These are phyloP conservation scores for Manduca sexta DNA, from an alignment of 1,140 invertebrate species.

Conservation along the genomic window DNA sequence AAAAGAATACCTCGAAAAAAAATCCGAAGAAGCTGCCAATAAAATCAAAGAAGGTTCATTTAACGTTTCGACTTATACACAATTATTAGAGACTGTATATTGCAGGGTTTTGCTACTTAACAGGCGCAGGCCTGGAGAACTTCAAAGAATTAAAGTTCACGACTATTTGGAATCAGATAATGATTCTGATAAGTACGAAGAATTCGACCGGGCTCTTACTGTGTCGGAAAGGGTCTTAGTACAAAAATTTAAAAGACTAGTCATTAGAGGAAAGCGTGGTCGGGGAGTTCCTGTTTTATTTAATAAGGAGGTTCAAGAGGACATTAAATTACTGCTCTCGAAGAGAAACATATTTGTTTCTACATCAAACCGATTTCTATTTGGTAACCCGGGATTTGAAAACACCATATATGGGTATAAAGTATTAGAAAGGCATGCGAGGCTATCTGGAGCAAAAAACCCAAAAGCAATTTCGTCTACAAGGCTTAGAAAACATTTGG, in stretches of 20 bases:
- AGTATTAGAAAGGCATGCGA: slow-evolving; percentile 29
- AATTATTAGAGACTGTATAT: slow-evolving; percentile 26
- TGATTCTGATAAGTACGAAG: slow-evolving; percentile 8
- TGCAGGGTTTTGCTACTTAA: slow-evolving; percentile 31
- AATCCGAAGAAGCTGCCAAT: slow-evolving; percentile 9
- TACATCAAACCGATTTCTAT: slow-evolving; percentile 20
- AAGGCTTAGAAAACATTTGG: slow-evolving; percentile 40
- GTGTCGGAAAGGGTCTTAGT: slow-evolving; percentile 8
- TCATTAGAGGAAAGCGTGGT: slow-evolving; percentile 13
- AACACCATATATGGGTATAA: slow-evolving; percentile 35
- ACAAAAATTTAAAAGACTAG: slow-evolving; percentile 13
- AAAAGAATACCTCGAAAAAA: slow-evolving; percentile 26
- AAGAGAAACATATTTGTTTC: slow-evolving; percentile 14
- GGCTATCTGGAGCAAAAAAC: slow-evolving; percentile 28
- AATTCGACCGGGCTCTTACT: slow-evolving; percentile 9
- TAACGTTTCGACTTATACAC: slow-evolving; percentile 18
- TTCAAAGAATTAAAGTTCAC: slow-evolving; percentile 8
- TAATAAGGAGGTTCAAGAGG: slow-evolving; percentile 9
- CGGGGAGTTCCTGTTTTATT: slow-evolving; percentile 17
- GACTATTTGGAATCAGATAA: slow-evolving; percentile 1
- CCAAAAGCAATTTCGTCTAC: slow-evolving; percentile 30
- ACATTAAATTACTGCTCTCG: slow-evolving; percentile 19
- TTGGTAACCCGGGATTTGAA: slow-evolving; percentile 21
- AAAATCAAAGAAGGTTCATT: slow-evolving; percentile 8
- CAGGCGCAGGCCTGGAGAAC: slow-evolving; percentile 28